A percentile compares a stretch with the other conserved stretches of the same genome.
These are phyloP conservation scores for Strix uralensis DNA, from an alignment of 2,113 vertebrate genomes.

Conservation along the genomic window DNA sequence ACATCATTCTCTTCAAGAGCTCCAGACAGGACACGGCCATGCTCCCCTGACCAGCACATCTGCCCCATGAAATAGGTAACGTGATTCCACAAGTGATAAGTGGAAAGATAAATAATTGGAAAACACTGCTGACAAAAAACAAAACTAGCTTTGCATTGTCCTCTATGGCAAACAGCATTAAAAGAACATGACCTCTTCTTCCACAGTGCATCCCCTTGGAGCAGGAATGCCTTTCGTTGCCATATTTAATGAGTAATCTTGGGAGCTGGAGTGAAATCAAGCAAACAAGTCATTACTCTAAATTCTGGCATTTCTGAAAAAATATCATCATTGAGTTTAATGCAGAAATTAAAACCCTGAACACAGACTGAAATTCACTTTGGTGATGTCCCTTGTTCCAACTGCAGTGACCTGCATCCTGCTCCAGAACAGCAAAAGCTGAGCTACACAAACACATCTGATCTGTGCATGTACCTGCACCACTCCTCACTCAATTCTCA, in stretches of 20 bases:
- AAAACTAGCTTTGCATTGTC: background rate
- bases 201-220: background rate
- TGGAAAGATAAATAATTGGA: rapidly evolving
- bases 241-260: background rate
- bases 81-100: background rate
- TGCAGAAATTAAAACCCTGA: background rate
- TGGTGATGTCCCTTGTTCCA: background rate
- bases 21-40: background rate
- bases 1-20: background rate
- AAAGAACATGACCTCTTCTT: background rate
- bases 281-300: background rate
- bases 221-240: background rate
- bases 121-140: background rate
- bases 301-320: background rate
- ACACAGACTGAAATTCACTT: background rate
- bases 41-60: rapidly evolving
- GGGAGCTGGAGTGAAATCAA: background rate
- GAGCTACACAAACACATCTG: background rate
- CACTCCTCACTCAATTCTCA: background rate
- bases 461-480: background rate
- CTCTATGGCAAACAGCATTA: background rate
- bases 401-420: background rate
- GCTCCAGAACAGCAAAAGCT: background rate
- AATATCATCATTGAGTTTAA: background rate
- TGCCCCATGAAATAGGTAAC: rapidly evolving